Evolutionary conservation across 1,140 invertebrate genomes (phyloP), one percentile per base, ranked within the genome.

Genomic region (Sitophilus oryzae): DNA sequence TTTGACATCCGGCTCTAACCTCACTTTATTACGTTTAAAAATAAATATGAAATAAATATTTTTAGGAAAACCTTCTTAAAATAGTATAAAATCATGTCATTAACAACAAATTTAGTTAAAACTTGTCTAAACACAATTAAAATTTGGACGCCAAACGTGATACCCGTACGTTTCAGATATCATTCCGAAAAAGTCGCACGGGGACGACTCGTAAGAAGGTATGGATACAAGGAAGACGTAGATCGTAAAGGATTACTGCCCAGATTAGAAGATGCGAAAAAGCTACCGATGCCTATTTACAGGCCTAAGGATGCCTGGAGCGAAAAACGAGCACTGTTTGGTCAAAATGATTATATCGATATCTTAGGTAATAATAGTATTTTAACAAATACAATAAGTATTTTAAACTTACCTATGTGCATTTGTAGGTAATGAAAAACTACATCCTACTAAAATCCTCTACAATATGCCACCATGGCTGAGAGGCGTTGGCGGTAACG

Each of bases 301-400:
- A 76, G 78, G 54, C 87, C 88, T 0, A 80, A 75, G 61, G 79
- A 93, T 73, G 52, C 65, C 1, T 97, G 93, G 93, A 65, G 68
- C 8, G 75, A 83, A 61, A 84, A 83, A 60, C 79, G 80, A 68
- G 91, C 91, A 8, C 66, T 93, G 0, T 94, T 91, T 77, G 93
- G 93, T 1, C 93, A 96, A 70, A 97, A 97, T 77, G 93, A 97
- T 74, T 96, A 96, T 66, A 96, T 97, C 48, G 93, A 96, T 73
- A 95, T 96, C 45, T 75, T 96, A 21, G 93, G 93, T 2, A 81
- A 85, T 23, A 43, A 21, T 23, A 8, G n/a, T 41, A 41, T 15
- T 8, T 8, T 6, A 41, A 18, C 6, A 15, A 8, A 6, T 41
- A 18, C 14, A 41, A 8, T 8, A 10, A 1, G 11, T 16, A 25